Evolutionary conservation across 1,140 invertebrate genomes (phyloP).

Genomic region (Bombus sylvicola): DNA sequence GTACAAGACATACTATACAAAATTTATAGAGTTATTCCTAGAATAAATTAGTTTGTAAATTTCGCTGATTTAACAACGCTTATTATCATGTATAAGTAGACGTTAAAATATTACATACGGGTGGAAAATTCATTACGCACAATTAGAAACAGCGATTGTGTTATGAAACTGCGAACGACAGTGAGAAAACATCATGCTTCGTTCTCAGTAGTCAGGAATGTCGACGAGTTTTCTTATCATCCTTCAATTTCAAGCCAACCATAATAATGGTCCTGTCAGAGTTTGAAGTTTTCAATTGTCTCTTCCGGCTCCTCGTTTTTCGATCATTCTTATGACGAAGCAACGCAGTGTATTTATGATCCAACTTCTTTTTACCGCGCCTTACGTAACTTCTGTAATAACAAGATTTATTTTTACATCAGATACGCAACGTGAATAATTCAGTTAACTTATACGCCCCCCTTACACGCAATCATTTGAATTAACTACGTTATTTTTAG

Average conservation of each 20-base stretch:
- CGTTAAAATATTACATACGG: neutral
- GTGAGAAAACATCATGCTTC: neutral
- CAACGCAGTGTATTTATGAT: neutral
- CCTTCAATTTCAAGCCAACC: conserved; percentile 3
- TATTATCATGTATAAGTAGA: too few species aligned
- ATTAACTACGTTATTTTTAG: too few species aligned
- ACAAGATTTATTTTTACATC: neutral
- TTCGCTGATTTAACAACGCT: neutral
- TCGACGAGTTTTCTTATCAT: neutral
- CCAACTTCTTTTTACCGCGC: neutral
- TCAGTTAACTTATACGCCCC: neutral
- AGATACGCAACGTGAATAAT: neutral
- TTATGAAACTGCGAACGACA: neutral
- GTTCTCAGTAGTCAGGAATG: neutral
- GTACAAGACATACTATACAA: too few species aligned
- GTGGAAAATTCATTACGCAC: neutral
- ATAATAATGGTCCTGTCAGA: conserved; percentile 51
- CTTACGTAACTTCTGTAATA: neutral
- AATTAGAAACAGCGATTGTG: neutral
- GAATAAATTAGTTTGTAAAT: neutral
- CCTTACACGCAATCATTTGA: neutral
- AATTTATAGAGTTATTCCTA: neutral
- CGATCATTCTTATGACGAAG: neutral
- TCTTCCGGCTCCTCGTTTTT: neutral
- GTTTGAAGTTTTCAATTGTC: neutral